Base-by-base conservation (phyloP, 1,140 invertebrate genomes). In the Conus betulinus region DNA sequence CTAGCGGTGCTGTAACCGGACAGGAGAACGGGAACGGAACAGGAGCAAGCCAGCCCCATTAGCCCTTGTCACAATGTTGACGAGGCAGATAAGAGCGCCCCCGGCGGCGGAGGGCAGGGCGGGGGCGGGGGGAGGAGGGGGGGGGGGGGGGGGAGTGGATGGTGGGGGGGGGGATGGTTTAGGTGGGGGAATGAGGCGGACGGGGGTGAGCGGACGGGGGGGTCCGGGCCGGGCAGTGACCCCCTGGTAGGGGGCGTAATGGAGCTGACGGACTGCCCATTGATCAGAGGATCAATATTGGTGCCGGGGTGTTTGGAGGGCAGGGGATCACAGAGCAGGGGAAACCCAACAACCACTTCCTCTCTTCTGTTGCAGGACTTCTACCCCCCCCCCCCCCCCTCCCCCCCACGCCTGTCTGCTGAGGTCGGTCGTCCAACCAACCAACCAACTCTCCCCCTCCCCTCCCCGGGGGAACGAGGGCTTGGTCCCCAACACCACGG, bases 271-370 rank as follows among this genome's bases (percentile, higher is more conserved):
- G 78, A 17, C 78, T 52, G 78, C 51, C 39, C 78, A 79, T 39
- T 79, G 51, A 79, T 52, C 10, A 79, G 78, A 8, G 7, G 78
- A 52, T 79, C 78, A 79, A 79, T 79, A 79, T 79, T 79, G 27
- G 5, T 39, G 27, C 51, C 11, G 78, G 11, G 78, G 78, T 79
- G 78, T 79, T 27, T 79, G 78, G 78, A 20, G 51, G 78, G 7
- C 27, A 11, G 11, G 78, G 78, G 27, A 79, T 71, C 67, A 71
- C 13, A 71, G 67, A 11, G 17, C 23, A n/a, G 67, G 15, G 15
- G 78, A 79, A 79, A 79, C 78, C 78, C 39, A 79, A 79, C 78
- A 79, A 11, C 27, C 27, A 79, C 78, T 79, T 52, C 51, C 78
- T 52, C 27, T 79, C 13, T 39, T 79, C 78, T 79, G 78, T 79